Base-by-base conservation (phyloP, 2,888 invertebrate genomes). In the Chesias legatella region DNA sequence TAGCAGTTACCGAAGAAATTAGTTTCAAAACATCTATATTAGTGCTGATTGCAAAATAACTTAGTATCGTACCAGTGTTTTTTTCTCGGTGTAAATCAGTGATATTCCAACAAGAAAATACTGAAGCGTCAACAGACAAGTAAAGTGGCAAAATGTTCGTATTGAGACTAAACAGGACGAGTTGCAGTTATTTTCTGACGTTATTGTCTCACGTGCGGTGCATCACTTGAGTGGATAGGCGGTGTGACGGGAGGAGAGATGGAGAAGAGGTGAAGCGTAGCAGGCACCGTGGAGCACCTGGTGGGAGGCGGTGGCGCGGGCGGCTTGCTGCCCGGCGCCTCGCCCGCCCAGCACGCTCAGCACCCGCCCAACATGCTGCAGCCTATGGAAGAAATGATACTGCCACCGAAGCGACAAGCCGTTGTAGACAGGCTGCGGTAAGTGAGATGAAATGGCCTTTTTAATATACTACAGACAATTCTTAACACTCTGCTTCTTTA, bases 391-490 rank as follows among this genome's bases (percentile, higher is more conserved):
- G 83, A 90, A 64, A 94, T 94, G 84, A 94, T 94, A 67, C 88
- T 94, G 70, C 93, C 94, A 65, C 93, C 95, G 25, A 95, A 95
- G 78, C 89, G 93, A 56, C 95, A 95, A 80, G 95, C 95, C 69
- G 94, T 95, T 70, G 94, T 97, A 63, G 97, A 97, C 77, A 91
- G 96, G 53, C 86, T 95, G 38, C 88, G 91, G 91, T 91, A 62
- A 73, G 76, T 48, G 25, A 24, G 6, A 7, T 20, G 0, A 10
- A 6, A 20, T n/a, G n/a, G 1, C n/a, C n/a, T 1, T 5, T 6
- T 7, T 7, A 22, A 1, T 20, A 4, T 5, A 20, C 20, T 20
- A 5, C 20, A 6, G 20, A 20, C 20, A 4, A 20, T 3, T 20
- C 20, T 20, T 6, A 20, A n/a, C n/a, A n/a, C n/a, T n/a, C n/a